phyloP scores from a whole-genome alignment of 2,797 vertebrate genomes.

The Falco naumanni region DNA sequence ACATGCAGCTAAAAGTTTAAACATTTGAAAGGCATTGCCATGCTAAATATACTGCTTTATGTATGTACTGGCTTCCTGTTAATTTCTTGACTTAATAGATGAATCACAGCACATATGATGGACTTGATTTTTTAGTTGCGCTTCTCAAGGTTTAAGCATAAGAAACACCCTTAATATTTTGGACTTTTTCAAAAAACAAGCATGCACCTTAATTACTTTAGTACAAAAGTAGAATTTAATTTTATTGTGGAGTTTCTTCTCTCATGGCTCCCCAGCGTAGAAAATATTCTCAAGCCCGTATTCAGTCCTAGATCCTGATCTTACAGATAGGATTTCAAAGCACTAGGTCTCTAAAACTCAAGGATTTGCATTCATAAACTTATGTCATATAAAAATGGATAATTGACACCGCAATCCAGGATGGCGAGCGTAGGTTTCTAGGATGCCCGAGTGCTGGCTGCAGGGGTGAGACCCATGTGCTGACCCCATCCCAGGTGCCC shows the following conservation, averaged over 20 bases:
- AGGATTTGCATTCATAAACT: fast-evolving
- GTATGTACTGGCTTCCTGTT: background rate
- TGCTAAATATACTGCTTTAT: background rate
- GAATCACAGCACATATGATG: background rate
- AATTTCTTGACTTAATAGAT: background rate
- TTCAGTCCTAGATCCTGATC: background rate
- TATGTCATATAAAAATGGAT: fast-evolving
- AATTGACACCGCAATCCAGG: background rate
- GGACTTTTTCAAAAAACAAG: background rate
- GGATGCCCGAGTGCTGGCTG: background rate
- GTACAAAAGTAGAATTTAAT: background rate
- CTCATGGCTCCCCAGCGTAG: fast-evolving
- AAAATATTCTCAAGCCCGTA: background rate
- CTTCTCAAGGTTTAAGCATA: background rate
- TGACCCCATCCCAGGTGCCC: background rate
- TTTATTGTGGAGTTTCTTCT: background rate
- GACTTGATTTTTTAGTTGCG: background rate
- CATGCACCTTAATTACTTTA: background rate
- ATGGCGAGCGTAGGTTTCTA: background rate
- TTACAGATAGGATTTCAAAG: background rate
- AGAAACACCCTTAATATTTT: background rate
- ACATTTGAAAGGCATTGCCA: background rate
- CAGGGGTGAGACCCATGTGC: fast-evolving
- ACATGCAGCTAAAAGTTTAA: background rate
- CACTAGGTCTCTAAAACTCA: background rate